These are phyloP conservation scores for Lagopus muta DNA, from an alignment of 2,113 vertebrate species.

Conservation along the genomic window DNA sequence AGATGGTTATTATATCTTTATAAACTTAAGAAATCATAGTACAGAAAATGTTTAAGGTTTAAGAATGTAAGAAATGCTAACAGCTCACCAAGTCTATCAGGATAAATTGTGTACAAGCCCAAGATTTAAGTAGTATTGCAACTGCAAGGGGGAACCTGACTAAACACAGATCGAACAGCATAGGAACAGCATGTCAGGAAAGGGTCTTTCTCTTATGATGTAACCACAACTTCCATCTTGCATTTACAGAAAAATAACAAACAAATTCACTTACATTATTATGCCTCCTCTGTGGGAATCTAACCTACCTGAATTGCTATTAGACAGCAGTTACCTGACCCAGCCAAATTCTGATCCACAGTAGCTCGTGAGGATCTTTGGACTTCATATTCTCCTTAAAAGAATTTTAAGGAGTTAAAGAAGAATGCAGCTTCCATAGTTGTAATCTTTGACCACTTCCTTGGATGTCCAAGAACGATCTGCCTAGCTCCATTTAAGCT, in stretches of 20 bases:
- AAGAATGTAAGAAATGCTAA: background rate
- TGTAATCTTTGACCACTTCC: background rate
- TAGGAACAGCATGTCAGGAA: background rate
- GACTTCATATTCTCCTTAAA: background rate
- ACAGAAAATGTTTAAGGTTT: background rate
- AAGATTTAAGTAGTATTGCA: background rate
- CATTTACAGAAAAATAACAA: background rate
- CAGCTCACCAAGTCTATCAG: background rate
- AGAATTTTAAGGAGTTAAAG: too few relatives aligned
- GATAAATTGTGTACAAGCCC: background rate
- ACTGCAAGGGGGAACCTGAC: background rate
- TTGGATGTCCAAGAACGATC: background rate
- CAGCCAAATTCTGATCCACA: background rate
- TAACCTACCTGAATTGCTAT: background rate
- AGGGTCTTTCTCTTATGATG: background rate
- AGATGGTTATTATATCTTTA: background rate
- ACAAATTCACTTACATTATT: background rate
- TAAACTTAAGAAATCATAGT: background rate
- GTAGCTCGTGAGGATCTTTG: background rate
- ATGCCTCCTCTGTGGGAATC: background rate
- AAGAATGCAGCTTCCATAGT: background rate
- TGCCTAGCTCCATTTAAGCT: background rate
- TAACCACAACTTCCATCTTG: background rate
- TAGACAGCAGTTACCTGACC: background rate
- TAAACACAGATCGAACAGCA: background rate